Percentiles rank a stretch among this genome's conserved stretches.
These are phyloP conservation scores for Hydrocynus forskahlii DNA, from an alignment of 2,797 vertebrate species.

Conservation along the genomic window DNA sequence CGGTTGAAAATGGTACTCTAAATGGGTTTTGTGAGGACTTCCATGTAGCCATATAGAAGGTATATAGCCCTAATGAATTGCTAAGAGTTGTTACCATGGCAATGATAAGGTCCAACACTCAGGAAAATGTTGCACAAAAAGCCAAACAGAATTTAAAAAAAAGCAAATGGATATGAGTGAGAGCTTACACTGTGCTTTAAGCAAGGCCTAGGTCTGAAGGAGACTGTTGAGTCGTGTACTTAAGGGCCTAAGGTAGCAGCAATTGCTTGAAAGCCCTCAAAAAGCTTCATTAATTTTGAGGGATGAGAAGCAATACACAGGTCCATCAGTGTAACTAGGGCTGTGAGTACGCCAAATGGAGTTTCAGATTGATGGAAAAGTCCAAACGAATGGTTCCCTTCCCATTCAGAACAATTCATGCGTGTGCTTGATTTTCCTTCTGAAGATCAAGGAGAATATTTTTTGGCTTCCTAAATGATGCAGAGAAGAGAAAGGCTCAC, in stretches of 20 bases:
- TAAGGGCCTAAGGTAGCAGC: conserved; percentile 27
- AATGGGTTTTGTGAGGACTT: conserved; percentile 23
- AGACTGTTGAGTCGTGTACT: conserved; percentile 31
- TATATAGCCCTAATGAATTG: conserved; percentile 64
- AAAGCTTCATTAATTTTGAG: conserved; percentile 44
- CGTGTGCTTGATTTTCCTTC: neutral
- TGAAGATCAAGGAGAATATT: neutral
- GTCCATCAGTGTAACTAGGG: conserved; percentile 29
- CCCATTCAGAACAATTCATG: neutral
- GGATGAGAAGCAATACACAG: conserved; percentile 30
- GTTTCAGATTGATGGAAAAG: neutral
- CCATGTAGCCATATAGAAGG: conserved; percentile 24
- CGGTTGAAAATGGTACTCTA: conserved; percentile 34
- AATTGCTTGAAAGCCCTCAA: conserved; percentile 23
- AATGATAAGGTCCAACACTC: conserved; percentile 63
- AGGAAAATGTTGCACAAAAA: conserved; percentile 40
- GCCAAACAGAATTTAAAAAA: conserved; percentile 12
- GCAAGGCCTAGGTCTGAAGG: conserved; percentile 21
- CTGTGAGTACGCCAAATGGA: conserved; percentile 20
- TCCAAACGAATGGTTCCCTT: neutral
- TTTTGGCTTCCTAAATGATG: neutral
- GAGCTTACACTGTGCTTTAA: conserved; percentile 23
- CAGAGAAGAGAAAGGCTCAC: neutral
- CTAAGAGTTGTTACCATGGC: conserved; percentile 72
- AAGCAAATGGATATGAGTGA: conserved; percentile 39